Base-by-base conservation (phyloP, 2,113 vertebrate genomes). In the Colinus virginianus region DNA sequence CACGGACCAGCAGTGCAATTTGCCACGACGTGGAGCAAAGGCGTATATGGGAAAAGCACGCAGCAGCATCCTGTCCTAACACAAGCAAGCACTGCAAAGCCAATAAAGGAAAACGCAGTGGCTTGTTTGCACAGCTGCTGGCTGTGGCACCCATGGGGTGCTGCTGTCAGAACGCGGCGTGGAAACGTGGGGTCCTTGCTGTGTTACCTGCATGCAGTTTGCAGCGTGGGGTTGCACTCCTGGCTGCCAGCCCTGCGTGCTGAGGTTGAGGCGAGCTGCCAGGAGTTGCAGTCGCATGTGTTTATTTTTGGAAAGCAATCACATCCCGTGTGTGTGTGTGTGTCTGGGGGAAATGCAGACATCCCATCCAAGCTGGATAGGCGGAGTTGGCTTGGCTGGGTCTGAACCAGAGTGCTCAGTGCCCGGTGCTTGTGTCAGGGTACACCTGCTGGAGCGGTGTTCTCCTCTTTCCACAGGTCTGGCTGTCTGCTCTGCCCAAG, bases 401-500 rank as follows among this genome's bases (percentile, higher is more conserved):
- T 0, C 0, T 46, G 71, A 38, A 3, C 16, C 4, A 45, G 4
- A 0, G 0, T 7, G 64, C 68, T 72, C 1, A 0, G 0, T 28
- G 56, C 22, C 9, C 1, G 3, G n/a, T 9, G 19, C 1, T 0
- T 6, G 7, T 30, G 0, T n/a, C 5, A 11, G 45, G 88, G 38
- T 32, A n/a, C 32, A 42, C 59, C 67, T 17, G 1, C 38, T 43
- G 48, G 43, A 26, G 26, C 38, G 9, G 38, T 7, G 49, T 8
- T n/a, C 28, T 18, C 46, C 21, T 58, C 14, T 90, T 51, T 58
- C 36, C 69, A 5, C 78, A 96, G 92, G 63, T 56, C 89, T 79
- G 4, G 0, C 30, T 0, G 6, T 48, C 55, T 3, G 69, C 59
- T 25, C 2, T 0, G 28, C 38, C 18, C 42, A 19, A 48, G 80